Evolutionary conservation across 30 jellyfish, hydroid and myxozoan genomes (phyloP).

Genomic region (Haliclystus octoradiatus): DNA sequence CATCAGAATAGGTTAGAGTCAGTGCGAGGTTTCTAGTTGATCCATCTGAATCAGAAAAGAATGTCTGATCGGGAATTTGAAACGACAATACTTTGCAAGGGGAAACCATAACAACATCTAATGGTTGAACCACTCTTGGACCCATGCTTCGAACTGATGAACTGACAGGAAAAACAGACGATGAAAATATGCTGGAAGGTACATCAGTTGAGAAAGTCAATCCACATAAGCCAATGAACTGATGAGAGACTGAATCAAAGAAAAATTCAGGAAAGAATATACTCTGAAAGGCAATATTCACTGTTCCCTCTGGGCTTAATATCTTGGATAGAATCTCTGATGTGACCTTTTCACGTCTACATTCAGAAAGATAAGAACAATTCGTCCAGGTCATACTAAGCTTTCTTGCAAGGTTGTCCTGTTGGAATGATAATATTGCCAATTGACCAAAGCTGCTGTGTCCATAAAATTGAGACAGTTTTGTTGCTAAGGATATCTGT

Average conservation of each 20-base stretch:
- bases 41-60: constrained; percentile 37
- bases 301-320: not conserved
- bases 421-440: constrained; percentile 29
- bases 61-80: constrained; percentile 31
- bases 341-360: not conserved
- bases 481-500: constrained; percentile 57
- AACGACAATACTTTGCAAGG: not conserved
- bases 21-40: constrained; percentile 36
- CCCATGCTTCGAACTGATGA: not conserved
- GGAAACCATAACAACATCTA: not conserved
- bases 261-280: not conserved
- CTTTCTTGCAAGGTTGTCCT: constrained; percentile 4
- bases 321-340: not conserved
- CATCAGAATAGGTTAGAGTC: constrained; percentile 11
- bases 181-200: not conserved
- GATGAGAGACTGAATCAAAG: not conserved
- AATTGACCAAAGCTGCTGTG: constrained; percentile 35
- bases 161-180: not conserved
- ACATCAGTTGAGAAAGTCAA: not conserved
- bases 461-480: constrained; percentile 41
- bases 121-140: not conserved
- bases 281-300: not conserved
- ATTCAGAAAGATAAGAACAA: constrained; percentile 9
- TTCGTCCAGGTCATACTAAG: constrained; percentile 56
- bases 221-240: not conserved